Percentiles rank a stretch among this genome's conserved stretches.
These are phyloP conservation scores for Latrodectus hesperus DNA, from an alignment of 2,888 invertebrate genomes.

Conservation along the genomic window DNA sequence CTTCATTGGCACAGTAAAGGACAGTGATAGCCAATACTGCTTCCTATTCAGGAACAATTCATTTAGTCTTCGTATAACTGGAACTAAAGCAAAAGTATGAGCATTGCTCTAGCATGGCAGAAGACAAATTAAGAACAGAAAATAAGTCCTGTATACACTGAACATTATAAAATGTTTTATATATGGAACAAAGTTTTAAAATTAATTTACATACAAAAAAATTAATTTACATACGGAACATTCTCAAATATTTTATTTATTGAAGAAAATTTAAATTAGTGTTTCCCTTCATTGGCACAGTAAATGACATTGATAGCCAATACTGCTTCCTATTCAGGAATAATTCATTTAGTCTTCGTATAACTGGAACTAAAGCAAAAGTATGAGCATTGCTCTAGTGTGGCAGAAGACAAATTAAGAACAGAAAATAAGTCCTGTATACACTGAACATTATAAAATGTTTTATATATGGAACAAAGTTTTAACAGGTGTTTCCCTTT, in stretches of 20 bases:
- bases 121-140: too few relatives aligned
- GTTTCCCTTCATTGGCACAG: too few relatives aligned
- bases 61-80: conserved; percentile 4
- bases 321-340: conserved; percentile 22
- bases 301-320: neutral
- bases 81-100: too few relatives aligned
- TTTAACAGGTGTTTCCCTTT: conserved; percentile 17
- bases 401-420: conserved; percentile 12
- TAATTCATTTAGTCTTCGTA: neutral
- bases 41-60: conserved; percentile 20
- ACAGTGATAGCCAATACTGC: conserved; percentile 5
- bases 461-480: too few relatives aligned
- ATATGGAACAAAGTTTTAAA: too few relatives aligned
- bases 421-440: neutral
- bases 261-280: neutral
- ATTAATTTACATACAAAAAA: too few relatives aligned
- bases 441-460: neutral
- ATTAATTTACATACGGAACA: neutral
- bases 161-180: neutral
- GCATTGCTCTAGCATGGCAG: too few relatives aligned
- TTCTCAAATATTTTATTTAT: conserved; percentile 13
- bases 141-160: too few relatives aligned
- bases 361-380: neutral
- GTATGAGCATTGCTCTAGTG: neutral
- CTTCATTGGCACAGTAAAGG: too few relatives aligned